Base-by-base conservation (phyloP, 2,797 vertebrate genomes). In the Petrocephalus schoutedeni region DNA sequence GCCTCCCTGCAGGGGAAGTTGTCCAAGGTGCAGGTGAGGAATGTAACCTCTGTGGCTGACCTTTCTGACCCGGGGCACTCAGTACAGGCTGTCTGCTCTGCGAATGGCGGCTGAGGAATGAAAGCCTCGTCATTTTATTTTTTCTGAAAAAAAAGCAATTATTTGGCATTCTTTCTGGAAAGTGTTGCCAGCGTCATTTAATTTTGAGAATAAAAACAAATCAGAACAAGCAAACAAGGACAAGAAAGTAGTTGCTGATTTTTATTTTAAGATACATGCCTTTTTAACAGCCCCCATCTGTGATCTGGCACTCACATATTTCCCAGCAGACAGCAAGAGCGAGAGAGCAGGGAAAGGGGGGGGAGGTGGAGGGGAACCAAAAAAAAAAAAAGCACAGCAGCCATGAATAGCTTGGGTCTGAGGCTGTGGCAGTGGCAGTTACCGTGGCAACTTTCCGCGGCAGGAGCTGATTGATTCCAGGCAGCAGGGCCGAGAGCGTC, bases 391-490 rank as follows among this genome's bases (percentile, higher is more conserved):
- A 80, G 28, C 45, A 59, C 1, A 54, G 91, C 36, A 16, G 58
- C 23, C 19, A 59, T 57, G 61, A 32, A 54, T 45, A 51, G 14
- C 61, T 88, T 83, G 36, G 71, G 85, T 86, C 64, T 80, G 89
- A 89, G 91, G 89, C 90, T 88, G 89, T 89, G 91, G 90, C 91
- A 92, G 91, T 89, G 91, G 91, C 93, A 90, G 94, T 95, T 95
- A 94, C 95, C 93, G 90, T 96, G 95, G 95, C 95, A 96, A 95
- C 95, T 95, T 95, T 93, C 64, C 93, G 93, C 93, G 91, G 89
- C 96, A 99, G 98, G 98, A 98, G 94, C 96, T 98, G 87, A 95
- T 98, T 88, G 97, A 97, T 95, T 97, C 97, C 93, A 96, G 96
- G 88, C 96, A 96, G 92, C 92, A 94, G 54, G 98, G 98, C 82